Percentiles rank a stretch among this genome's conserved stretches.
Evolutionary conservation across 2,888 invertebrate species (phyloP).

Genomic region (Lasioglossum pauxillum): DNA sequence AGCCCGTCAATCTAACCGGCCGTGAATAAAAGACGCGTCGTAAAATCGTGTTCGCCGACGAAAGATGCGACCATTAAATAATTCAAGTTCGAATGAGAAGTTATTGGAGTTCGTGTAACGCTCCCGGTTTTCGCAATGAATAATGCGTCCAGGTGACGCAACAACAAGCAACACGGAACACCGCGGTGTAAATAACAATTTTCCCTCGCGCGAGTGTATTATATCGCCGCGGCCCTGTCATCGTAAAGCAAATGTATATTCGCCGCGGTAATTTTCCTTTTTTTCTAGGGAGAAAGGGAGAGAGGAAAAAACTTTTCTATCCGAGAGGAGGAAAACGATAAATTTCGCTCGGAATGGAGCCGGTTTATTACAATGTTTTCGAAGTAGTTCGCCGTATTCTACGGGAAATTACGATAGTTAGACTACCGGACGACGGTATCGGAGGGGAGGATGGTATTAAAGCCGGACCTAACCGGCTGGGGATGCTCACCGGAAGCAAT

Average conservation of each 20-base stretch:
- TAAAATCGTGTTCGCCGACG: neutral
- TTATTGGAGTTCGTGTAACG: neutral
- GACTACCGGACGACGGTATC: neutral
- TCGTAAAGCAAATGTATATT: neutral
- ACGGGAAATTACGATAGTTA: neutral
- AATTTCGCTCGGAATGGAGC: neutral
- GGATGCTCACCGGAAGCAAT: conserved; percentile 1
- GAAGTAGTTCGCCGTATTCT: neutral
- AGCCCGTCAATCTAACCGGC: neutral
- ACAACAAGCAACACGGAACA: neutral
- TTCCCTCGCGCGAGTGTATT: neutral
- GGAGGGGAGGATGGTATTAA: neutral
- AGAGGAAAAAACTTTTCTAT: neutral
- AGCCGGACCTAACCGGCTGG: neutral
- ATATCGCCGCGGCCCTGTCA: neutral
- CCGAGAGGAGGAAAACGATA: neutral
- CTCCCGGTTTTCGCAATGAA: neutral
- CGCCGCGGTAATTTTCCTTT: neutral
- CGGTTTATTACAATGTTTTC: conserved; percentile 18
- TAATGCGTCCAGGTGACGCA: neutral
- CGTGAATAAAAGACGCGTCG: neutral
- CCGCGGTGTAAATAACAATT: conserved; percentile 2
- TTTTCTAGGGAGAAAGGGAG: neutral
- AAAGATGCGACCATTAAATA: neutral
- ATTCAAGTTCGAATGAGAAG: neutral